These are phyloP conservation scores for Dasysyrphus albostriatus DNA, from an alignment of 2,888 invertebrate species.

Conservation along the genomic window DNA sequence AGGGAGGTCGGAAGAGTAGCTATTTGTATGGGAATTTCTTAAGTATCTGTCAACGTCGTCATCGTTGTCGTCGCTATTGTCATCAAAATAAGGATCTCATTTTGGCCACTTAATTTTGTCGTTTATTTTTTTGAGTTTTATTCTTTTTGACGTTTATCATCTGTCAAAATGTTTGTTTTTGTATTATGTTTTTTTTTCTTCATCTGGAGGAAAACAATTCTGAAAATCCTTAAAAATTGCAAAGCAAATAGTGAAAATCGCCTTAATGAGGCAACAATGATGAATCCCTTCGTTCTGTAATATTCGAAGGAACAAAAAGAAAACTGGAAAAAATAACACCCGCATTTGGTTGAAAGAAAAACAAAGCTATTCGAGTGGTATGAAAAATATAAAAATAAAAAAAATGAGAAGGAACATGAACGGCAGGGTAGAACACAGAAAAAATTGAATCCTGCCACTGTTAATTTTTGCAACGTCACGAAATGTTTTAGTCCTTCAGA, in stretches of 20 bases:
- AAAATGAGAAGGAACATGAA: slow-evolving; percentile 11
- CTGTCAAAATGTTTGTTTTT: slow-evolving; percentile 56
- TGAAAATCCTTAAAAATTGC: slow-evolving; percentile 67
- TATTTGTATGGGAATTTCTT: slow-evolving; percentile 50
- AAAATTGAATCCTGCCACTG: slow-evolving; percentile 55
- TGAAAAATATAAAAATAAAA: neutral
- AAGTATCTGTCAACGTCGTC: slow-evolving; percentile 60
- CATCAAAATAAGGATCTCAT: slow-evolving; percentile 54
- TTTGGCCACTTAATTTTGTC: slow-evolving; percentile 63
- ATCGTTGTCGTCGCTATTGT: neutral
- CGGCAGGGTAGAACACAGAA: slow-evolving; percentile 9
- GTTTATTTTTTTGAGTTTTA: slow-evolving; percentile 5
- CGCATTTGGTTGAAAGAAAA: slow-evolving; percentile 45
- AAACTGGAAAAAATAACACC: slow-evolving; percentile 22
- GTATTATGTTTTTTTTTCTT: neutral
- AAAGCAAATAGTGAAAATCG: slow-evolving; percentile 64
- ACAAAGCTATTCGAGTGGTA: slow-evolving; percentile 44
- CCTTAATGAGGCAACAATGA: slow-evolving; percentile 61
- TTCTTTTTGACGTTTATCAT: slow-evolving; percentile 58
- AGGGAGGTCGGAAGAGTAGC: neutral
- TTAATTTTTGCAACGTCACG: slow-evolving; percentile 76
- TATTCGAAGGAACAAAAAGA: slow-evolving; percentile 1
- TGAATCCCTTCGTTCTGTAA: slow-evolving; percentile 20
- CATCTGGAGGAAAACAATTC: neutral
- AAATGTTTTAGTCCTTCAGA: slow-evolving; percentile 73